phyloP scores from a whole-genome alignment of 1,140 invertebrate species.

The Magallana gigas region DNA sequence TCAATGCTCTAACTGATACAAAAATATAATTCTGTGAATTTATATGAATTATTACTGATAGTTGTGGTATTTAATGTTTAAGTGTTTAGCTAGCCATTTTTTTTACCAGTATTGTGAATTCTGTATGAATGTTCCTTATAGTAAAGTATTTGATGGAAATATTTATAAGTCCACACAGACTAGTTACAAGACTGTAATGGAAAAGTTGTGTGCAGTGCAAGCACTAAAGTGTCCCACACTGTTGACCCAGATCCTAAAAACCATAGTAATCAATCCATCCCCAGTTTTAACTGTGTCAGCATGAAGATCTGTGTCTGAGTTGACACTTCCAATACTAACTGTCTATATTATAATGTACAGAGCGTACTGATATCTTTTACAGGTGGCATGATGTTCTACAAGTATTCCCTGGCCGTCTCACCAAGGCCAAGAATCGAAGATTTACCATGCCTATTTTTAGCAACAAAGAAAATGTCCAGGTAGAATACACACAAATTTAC shows the following conservation, averaged over 20 bases:
- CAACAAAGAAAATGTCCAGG: constrained; percentile 74
- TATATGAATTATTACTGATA: too few relatives aligned
- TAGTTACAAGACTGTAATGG: too few relatives aligned
- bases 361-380: constrained; percentile 41
- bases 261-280: background rate
- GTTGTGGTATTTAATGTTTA: too few relatives aligned
- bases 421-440: constrained; percentile 71
- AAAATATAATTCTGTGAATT: too few relatives aligned
- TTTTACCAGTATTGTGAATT: too few relatives aligned
- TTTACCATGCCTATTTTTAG: constrained; percentile 67
- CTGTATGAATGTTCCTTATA: too few relatives aligned
- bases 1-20: too few relatives aligned
- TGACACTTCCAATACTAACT: background rate
- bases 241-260: background rate
- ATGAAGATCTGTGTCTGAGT: background rate
- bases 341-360: background rate
- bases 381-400: constrained; percentile 80
- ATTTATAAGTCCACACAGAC: too few relatives aligned
- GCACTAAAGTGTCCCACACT: too few relatives aligned
- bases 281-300: background rate
- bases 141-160: too few relatives aligned
- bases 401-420: constrained; percentile 76
- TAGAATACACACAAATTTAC: constrained; percentile 22
- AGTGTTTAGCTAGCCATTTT: too few relatives aligned
- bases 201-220: too few relatives aligned